A percentile compares a stretch with the other conserved stretches of the same genome.
Conservation (phyloP, 2,113 vertebrate genomes). For the Gallinago jamesoni region DNA sequence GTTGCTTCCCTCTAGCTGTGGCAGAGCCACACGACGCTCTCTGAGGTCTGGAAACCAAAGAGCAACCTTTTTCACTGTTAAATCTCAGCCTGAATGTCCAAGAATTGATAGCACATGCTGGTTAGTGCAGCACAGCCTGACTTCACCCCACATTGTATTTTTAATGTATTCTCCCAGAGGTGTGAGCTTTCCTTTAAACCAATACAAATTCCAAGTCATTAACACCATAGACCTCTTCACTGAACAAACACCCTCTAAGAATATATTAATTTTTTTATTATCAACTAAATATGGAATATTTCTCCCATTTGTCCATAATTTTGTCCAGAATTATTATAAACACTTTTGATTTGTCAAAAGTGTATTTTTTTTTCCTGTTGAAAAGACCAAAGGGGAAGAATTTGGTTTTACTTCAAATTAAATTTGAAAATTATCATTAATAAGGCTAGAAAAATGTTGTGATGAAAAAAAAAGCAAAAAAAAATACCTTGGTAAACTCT, state of each 20-base stretch:
- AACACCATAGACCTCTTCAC: not conserved
- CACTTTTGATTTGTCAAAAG: not conserved
- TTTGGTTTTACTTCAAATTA: not conserved
- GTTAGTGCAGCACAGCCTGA: not conserved
- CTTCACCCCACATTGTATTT: not conserved
- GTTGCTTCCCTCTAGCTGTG: accelerated
- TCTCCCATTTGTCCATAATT: not conserved
- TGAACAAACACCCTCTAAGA: not conserved
- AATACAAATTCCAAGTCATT: not conserved
- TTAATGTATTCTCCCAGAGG: not conserved
- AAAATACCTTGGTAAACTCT: not conserved
- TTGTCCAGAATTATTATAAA: not conserved
- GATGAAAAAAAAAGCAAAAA: not conserved
- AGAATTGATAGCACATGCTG: accelerated
- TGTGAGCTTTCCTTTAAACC: not conserved
- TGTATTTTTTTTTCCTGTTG: not conserved
- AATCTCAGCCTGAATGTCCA: not conserved
- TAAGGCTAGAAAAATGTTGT: not conserved
- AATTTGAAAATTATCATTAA: not conserved
- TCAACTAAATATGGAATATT: not conserved
- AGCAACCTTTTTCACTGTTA: not conserved
- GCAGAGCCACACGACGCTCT: accelerated
- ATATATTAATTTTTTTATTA: not conserved
- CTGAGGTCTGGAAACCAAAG: not conserved
- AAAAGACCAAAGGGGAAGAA: not conserved